A percentile compares a stretch with the other conserved stretches of the same genome.
These are phyloP conservation scores for Pteropus rufus DNA, from an alignment of 2,797 vertebrate species.

Conservation along the genomic window DNA sequence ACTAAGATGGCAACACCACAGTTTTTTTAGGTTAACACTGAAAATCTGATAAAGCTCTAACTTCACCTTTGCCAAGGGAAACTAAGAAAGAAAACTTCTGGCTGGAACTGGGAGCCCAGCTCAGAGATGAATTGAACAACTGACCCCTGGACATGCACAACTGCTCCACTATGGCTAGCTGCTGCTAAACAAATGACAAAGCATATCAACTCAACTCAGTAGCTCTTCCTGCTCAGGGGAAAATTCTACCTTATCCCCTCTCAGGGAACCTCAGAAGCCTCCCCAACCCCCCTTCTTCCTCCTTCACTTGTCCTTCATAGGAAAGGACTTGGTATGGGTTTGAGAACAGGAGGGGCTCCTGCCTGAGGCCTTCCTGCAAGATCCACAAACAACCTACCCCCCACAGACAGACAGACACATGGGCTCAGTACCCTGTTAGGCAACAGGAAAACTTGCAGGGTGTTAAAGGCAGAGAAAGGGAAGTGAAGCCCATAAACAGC, in stretches of 20 bases:
- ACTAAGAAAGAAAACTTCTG: neutral
- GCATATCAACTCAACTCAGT: neutral
- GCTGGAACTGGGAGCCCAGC: neutral
- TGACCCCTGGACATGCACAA: neutral
- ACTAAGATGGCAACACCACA: neutral
- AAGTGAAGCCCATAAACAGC: no score
- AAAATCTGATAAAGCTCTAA: neutral
- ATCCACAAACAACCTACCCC: conserved; percentile 42
- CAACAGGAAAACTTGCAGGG: conserved; percentile 64
- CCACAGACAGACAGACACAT: neutral
- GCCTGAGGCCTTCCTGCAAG: conserved; percentile 40
- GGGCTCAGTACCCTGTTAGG: neutral
- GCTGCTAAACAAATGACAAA: neutral
- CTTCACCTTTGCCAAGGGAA: neutral
- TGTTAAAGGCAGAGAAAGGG: neutral
- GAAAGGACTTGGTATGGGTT: conserved; percentile 10
- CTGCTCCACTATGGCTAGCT: neutral
- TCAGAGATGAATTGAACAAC: neutral
- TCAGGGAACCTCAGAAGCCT: neutral
- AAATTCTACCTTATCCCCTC: neutral
- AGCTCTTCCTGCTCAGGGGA: neutral
- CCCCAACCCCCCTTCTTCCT: neutral
- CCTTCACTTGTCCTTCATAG: neutral
- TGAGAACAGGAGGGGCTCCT: neutral
- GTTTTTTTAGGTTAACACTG: neutral